Conservation (phyloP, 2,888 invertebrate genomes). For the Lithophane socia region DNA sequence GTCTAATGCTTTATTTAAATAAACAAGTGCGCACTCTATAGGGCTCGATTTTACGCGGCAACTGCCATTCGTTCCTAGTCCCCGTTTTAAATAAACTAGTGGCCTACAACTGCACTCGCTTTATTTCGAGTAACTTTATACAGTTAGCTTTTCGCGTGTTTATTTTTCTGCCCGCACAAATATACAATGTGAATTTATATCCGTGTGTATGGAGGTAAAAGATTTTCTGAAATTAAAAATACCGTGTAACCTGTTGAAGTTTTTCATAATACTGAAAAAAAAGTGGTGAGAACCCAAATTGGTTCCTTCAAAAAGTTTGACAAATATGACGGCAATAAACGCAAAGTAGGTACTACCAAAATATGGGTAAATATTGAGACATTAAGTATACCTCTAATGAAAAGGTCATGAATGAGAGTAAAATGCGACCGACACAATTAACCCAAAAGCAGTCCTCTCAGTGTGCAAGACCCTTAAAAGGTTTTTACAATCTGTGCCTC, state of each 20-base stretch:
- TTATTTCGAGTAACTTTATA: conserved; percentile 44
- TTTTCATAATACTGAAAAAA: neutral
- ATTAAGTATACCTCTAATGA: neutral
- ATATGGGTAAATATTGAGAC: neutral
- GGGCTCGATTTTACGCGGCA: conserved; percentile 47
- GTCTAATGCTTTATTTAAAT: conserved; percentile 58
- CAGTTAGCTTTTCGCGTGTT: conserved; percentile 41
- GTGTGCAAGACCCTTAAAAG: conserved; percentile 67
- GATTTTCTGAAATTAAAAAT: conserved; percentile 25
- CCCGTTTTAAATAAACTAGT: conserved; percentile 60
- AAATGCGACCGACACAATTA: conserved; percentile 35
- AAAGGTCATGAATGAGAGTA: conserved; percentile 15
- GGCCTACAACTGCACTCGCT: conserved; percentile 48
- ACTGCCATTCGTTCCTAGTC: conserved; percentile 25
- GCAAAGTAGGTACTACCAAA: neutral
- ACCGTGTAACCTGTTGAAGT: neutral
- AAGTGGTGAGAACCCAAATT: neutral
- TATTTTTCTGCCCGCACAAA: conserved; percentile 48
- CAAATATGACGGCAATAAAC: too few relatives aligned
- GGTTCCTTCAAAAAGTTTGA: neutral
- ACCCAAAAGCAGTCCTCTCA: conserved; percentile 34
- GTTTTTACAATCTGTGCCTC: conserved; percentile 83
- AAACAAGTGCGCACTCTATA: conserved; percentile 51
- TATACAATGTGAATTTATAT: conserved; percentile 46
- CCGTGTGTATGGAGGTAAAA: conserved; percentile 3